These are phyloP conservation scores for Drosophila borealis DNA, from an alignment of 2,888 invertebrate species.

Conservation along the genomic window DNA sequence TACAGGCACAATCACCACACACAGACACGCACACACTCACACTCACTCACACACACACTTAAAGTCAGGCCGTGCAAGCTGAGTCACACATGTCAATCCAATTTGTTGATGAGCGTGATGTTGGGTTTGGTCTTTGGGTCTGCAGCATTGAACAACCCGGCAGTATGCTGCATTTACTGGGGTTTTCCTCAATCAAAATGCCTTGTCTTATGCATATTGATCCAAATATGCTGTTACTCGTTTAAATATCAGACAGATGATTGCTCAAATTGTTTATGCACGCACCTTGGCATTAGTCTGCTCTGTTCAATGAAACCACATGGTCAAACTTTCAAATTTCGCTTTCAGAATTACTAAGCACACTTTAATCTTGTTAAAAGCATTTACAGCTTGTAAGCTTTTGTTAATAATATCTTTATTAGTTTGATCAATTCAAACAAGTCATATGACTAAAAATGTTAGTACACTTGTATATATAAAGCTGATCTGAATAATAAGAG, in stretches of 20 bases:
- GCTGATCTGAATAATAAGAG: no score
- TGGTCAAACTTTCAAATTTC: neutral
- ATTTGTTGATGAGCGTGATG: slow-evolving; percentile 58
- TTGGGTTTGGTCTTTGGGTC: slow-evolving; percentile 21
- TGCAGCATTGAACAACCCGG: slow-evolving; percentile 19
- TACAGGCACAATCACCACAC: neutral
- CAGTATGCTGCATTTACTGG: slow-evolving; percentile 19
- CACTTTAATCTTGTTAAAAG: no score
- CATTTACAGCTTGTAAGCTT: no score
- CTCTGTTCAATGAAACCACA: neutral
- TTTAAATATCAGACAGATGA: slow-evolving; percentile 17
- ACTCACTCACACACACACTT: slow-evolving; percentile 12
- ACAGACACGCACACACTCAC: slow-evolving; percentile 9
- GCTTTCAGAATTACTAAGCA: neutral
- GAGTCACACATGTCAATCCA: slow-evolving; percentile 76
- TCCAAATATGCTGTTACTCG: slow-evolving; percentile 12
- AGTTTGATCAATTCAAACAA: no score
- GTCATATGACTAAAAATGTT: no score
- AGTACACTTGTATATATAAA: no score
- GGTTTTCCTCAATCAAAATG: slow-evolving; percentile 55
- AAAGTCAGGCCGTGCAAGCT: slow-evolving; percentile 40
- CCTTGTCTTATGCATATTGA: slow-evolving; percentile 60
- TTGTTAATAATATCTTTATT: no score
- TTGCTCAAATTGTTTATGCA: slow-evolving; percentile 2
- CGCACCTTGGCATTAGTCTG: neutral